A percentile compares a stretch with the other conserved stretches of the same genome.
These are phyloP conservation scores for Chelmon rostratus DNA, from an alignment of 2,797 vertebrate genomes.

Conservation along the genomic window DNA sequence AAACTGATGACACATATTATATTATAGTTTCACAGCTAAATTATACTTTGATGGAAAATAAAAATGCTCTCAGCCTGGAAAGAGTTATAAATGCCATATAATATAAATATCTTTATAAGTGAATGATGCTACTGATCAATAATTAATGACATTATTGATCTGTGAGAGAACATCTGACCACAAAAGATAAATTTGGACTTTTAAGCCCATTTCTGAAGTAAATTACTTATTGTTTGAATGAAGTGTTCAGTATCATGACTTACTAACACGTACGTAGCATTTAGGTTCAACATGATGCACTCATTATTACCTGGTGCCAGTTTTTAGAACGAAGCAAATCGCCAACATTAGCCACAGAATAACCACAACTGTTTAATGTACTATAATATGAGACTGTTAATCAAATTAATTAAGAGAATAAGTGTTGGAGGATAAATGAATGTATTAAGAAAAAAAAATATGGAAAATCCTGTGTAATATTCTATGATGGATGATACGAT, in stretches of 20 bases:
- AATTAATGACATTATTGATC: too few relatives aligned
- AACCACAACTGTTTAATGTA: neutral
- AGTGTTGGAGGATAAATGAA: neutral
- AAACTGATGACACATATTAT: conserved; percentile 29
- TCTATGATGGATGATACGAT: neutral
- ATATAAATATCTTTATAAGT: too few relatives aligned
- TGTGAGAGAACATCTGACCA: neutral
- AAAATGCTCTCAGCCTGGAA: neutral
- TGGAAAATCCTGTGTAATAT: neutral
- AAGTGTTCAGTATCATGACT: neutral
- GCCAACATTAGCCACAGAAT: neutral
- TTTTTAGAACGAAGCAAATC: neutral
- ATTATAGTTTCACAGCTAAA: conserved; percentile 39
- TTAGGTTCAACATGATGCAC: neutral
- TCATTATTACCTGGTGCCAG: neutral
- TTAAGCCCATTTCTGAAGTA: neutral
- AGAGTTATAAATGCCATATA: neutral
- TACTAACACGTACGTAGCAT: neutral
- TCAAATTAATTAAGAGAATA: neutral
- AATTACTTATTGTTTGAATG: neutral
- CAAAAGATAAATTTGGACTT: neutral
- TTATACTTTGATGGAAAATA: neutral
- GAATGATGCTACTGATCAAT: neutral
- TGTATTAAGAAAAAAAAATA: neutral
- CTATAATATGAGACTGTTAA: neutral